phyloP scores from a whole-genome alignment of 2,113 vertebrate genomes.

The Isurus oxyrinchus region DNA sequence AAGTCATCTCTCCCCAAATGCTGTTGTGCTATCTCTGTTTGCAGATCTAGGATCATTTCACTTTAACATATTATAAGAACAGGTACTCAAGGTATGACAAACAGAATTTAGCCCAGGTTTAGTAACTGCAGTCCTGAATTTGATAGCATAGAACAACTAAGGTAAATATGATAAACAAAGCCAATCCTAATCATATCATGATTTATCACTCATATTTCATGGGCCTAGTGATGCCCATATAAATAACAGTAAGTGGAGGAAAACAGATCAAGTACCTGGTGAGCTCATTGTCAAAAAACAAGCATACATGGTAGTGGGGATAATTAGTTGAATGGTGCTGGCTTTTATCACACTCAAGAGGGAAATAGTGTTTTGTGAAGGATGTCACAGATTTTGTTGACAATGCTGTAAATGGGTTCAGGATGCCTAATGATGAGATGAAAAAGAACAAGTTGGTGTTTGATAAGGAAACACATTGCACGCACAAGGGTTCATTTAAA shows the following conservation, averaged over 20 bases:
- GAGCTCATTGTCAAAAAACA: constrained; percentile 88
- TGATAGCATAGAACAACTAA: background rate
- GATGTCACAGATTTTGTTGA: constrained; percentile 98
- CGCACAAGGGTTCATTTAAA: background rate
- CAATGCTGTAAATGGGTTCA: constrained; percentile 99
- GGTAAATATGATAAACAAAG: background rate
- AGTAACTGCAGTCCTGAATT: background rate
- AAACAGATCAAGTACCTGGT: constrained; percentile 78
- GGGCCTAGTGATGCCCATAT: background rate
- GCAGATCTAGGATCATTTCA: background rate
- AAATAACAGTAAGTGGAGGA: background rate
- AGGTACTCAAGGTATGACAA: background rate
- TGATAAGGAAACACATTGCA: background rate
- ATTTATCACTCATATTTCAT: background rate
- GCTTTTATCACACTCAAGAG: constrained; percentile 90
- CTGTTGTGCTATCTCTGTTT: background rate
- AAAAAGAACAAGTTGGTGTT: background rate
- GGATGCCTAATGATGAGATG: constrained; percentile 71
- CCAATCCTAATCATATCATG: background rate
- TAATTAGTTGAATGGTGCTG: constrained; percentile 85
- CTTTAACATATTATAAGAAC: background rate
- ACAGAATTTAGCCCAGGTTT: background rate
- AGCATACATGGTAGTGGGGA: constrained; percentile 86
- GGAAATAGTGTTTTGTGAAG: constrained; percentile 91
- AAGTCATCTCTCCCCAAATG: background rate